Percentiles rank a stretch among this genome's conserved stretches.
phyloP scores from a whole-genome alignment of 2,113 vertebrate species.

The Podarcis cretensis region DNA sequence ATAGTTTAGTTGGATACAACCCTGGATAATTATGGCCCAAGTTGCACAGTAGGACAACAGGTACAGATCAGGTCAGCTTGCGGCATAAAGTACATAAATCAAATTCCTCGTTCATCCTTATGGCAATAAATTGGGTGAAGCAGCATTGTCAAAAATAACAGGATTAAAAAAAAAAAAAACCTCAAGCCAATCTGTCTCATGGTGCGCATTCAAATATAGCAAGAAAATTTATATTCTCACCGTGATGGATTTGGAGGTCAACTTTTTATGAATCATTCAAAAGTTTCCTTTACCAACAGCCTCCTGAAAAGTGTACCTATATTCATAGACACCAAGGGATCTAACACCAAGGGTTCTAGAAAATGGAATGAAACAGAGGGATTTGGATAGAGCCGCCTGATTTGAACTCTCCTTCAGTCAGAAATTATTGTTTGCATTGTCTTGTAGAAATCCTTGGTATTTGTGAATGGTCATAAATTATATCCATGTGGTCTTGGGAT shows the following conservation, averaged over 20 bases:
- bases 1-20: too few relatives aligned
- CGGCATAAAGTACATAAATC: too few relatives aligned
- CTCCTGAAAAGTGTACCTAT: not conserved
- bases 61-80: too few relatives aligned
- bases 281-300: not conserved
- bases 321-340: not conserved
- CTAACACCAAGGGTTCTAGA: not conserved
- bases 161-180: not conserved
- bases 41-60: too few relatives aligned
- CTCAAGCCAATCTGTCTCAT: not conserved
- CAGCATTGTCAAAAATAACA: not conserved
- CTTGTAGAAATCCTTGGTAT: too few relatives aligned
- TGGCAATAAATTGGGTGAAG: not conserved
- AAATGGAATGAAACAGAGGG: not conserved
- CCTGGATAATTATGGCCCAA: too few relatives aligned
- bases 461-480: too few relatives aligned
- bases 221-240: not conserved
- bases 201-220: not conserved
- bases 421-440: too few relatives aligned
- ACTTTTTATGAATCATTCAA: slow-evolving; percentile 4
- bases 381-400: not conserved
- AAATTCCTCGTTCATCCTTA: too few relatives aligned
- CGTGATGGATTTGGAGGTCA: not conserved
- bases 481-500: too few relatives aligned
- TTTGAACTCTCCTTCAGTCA: not conserved